Percentiles rank a stretch among this genome's conserved stretches.
phyloP scores from a whole-genome alignment of 2,888 invertebrate genomes.

The Eucriotettix oculatus region DNA sequence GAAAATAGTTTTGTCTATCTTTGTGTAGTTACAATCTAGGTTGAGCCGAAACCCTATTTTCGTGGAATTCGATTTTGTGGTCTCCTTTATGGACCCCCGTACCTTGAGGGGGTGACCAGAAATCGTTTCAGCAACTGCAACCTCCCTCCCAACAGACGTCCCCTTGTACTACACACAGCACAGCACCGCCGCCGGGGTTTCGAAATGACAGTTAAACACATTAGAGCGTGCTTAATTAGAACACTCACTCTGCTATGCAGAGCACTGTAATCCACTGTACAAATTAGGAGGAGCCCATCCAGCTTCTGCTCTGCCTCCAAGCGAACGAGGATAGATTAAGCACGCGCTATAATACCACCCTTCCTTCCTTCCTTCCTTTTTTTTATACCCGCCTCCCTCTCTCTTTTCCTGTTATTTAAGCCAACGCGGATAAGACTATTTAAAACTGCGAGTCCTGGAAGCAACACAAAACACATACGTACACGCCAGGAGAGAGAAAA shows the following conservation, averaged over 20 bases:
- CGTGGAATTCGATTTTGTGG: too few species aligned
- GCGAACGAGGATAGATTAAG: neutral
- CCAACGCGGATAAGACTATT: neutral
- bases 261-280: slow-evolving; percentile 3
- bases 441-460: neutral
- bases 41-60: too few species aligned
- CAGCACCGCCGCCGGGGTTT: neutral
- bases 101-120: too few species aligned
- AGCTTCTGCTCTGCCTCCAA: neutral
- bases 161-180: neutral
- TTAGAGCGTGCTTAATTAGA: slow-evolving; percentile 5
- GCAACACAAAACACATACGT: neutral
- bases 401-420: neutral
- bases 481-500: neutral
- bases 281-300: neutral
- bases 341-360: neutral
- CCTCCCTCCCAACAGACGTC: neutral
- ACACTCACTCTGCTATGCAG: neutral
- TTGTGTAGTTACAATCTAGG: too few species aligned
- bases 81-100: too few species aligned
- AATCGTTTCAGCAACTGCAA: neutral
- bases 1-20: too few species aligned
- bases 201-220: slow-evolving; percentile 5
- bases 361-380: neutral
- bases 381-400: neutral